These are phyloP conservation scores for Stegostoma tigrinum DNA, from an alignment of 2,113 vertebrate species.

Conservation along the genomic window DNA sequence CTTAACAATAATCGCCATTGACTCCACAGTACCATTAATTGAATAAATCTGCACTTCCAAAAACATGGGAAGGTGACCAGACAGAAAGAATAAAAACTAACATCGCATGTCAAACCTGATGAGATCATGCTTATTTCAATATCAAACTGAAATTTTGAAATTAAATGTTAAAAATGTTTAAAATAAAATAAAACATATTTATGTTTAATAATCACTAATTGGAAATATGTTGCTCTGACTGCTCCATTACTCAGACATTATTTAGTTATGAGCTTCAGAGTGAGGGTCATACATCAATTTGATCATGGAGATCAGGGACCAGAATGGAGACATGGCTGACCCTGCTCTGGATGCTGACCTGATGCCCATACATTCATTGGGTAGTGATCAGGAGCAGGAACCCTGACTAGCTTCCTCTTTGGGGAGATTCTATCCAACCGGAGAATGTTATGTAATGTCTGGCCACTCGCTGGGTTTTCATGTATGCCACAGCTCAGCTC, in stretches of 20 bases:
- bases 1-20: background rate
- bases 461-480: background rate
- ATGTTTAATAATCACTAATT: background rate
- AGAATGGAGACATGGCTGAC: too few species aligned
- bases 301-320: background rate
- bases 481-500: background rate
- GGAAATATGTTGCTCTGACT: background rate
- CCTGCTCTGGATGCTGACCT: background rate
- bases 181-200: background rate
- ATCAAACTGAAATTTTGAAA: background rate
- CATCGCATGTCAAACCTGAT: background rate
- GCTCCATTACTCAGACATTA: background rate
- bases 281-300: background rate
- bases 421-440: background rate
- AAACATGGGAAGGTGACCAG: background rate
- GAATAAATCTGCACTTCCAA: background rate
- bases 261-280: background rate
- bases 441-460: background rate
- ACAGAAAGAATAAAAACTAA: background rate
- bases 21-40: background rate
- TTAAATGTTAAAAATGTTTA: background rate
- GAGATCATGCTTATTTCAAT: background rate
- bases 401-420: background rate
- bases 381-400: background rate
- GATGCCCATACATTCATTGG: background rate